phyloP scores from a whole-genome alignment of 2,113 vertebrate genomes.

The Quiscalus mexicanus region DNA sequence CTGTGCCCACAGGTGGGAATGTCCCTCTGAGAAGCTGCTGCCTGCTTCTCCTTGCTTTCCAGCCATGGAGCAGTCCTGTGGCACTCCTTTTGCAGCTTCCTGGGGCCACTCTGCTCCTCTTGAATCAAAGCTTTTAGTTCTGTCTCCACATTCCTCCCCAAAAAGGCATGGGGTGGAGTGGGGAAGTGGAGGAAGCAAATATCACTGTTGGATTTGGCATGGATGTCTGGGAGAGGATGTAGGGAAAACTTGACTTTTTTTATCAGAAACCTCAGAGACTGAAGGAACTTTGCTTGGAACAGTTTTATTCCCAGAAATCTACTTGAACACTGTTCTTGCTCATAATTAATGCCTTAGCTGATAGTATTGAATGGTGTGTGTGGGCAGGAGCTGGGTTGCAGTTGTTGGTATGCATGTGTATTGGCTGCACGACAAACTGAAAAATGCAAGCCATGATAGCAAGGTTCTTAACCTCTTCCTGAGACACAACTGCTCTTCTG shows the following conservation, averaged over 20 bases:
- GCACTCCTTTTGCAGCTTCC: neutral
- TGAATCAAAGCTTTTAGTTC: neutral
- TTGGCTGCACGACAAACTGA: neutral
- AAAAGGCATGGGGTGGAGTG: neutral
- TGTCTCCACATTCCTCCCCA: neutral
- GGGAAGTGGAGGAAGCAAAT: neutral
- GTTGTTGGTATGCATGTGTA: conserved; percentile 1
- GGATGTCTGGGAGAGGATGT: neutral
- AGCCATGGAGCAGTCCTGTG: rapidly evolving
- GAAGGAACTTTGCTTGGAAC: neutral
- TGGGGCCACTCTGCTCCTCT: neutral
- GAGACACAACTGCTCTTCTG: conserved; percentile 2
- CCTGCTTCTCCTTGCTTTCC: neutral
- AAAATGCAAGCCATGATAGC: neutral
- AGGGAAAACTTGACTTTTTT: neutral
- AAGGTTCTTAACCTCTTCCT: conserved; percentile 18
- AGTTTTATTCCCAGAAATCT: neutral
- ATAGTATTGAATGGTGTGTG: neutral
- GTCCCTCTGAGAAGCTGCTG: neutral
- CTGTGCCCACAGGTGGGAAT: rapidly evolving
- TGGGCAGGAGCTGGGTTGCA: neutral
- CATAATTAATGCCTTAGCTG: conserved; percentile 10
- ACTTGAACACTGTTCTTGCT: neutral
- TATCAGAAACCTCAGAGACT: neutral
- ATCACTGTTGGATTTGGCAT: neutral